Evolutionary conservation across 2,113 vertebrate species (phyloP).

Genomic region (Loxodonta africana): DNA sequence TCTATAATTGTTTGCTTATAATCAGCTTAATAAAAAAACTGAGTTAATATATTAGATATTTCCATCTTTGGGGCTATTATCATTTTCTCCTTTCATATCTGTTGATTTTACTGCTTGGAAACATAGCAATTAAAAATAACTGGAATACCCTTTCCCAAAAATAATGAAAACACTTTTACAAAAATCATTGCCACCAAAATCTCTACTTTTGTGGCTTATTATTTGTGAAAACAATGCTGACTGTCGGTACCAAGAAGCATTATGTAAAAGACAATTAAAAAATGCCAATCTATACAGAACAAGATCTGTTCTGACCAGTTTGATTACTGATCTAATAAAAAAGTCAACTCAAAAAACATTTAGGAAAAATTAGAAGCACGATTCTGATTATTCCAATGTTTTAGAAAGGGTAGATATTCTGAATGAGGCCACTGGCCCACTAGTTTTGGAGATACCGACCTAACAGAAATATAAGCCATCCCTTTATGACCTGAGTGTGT

Average conservation of each 20-base stretch:
- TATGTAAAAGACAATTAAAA: not conserved
- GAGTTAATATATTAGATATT: not conserved
- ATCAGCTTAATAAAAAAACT: not conserved
- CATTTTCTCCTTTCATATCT: not conserved
- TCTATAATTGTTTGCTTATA: slow-evolving; percentile 36
- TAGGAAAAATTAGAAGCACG: not conserved
- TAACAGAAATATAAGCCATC: not conserved
- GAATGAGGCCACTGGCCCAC: not conserved
- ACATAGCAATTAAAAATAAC: slow-evolving; percentile 31
- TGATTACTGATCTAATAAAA: slow-evolving; percentile 37
- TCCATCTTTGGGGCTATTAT: not conserved
- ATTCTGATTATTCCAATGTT: not conserved
- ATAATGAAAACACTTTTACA: not conserved
- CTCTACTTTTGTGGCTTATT: not conserved
- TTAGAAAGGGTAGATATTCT: not conserved
- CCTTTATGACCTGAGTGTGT: not conserved
- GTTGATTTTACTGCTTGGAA: slow-evolving; percentile 18
- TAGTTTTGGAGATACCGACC: not conserved
- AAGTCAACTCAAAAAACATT: not conserved
- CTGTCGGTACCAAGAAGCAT: not conserved
- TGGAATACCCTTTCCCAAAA: not conserved
- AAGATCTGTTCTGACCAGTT: not conserved
- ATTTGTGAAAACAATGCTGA: slow-evolving; percentile 2
- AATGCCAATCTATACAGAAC: not conserved
- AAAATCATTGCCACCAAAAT: not conserved